Base-by-base conservation (phyloP, 2,113 vertebrate species). In the Seriola dumerili region DNA sequence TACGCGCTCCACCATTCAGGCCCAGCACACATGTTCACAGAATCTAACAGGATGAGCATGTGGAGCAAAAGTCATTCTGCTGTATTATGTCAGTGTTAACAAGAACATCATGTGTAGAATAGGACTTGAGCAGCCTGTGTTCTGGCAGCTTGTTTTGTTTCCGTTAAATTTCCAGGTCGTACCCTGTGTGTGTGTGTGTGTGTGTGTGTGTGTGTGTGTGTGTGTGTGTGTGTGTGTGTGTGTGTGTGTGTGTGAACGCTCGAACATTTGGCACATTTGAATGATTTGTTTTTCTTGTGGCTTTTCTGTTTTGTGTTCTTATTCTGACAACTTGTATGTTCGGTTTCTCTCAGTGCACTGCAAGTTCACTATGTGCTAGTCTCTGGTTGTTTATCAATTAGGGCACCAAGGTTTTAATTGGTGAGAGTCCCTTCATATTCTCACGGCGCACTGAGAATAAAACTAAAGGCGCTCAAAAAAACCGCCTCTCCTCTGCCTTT, bases 1-100 rank as follows among this genome's bases (percentile, higher is more conserved):
- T 81, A 88, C 83, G 67, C 90, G 64, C 85, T 63, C 66, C 76
- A 48, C 3, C 54, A n/a, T 62, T 10, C 44, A 72, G 85, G 87
- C 76, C 89, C 54, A 44, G 46, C 72, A 78, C 85, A 90, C 85
- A 61, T 65, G 72, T 69, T 25, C 69, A 48, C 59, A 9, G 4
- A 42, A 19, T 61, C 0, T 1, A 8, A 57, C 12, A 57, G 17
- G 14, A 54, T 58, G 0, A 52, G 19, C 54, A 69, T 19, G 61
- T 70, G 44, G 21, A 48, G 48, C 25, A 61, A 77, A 75, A 55
- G 29, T 21, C 12, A 61, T 59, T 42, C 2, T n/a, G 4, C 36
- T 64, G 4, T 4, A 1, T 62, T 23, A 23, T 65, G 19, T 64
- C 1, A 19, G 19, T 61, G 12, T 71, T 0, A 44, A 44, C 8